These are phyloP conservation scores for Andrena marginata DNA, from an alignment of 2,888 invertebrate genomes.

Conservation along the genomic window DNA sequence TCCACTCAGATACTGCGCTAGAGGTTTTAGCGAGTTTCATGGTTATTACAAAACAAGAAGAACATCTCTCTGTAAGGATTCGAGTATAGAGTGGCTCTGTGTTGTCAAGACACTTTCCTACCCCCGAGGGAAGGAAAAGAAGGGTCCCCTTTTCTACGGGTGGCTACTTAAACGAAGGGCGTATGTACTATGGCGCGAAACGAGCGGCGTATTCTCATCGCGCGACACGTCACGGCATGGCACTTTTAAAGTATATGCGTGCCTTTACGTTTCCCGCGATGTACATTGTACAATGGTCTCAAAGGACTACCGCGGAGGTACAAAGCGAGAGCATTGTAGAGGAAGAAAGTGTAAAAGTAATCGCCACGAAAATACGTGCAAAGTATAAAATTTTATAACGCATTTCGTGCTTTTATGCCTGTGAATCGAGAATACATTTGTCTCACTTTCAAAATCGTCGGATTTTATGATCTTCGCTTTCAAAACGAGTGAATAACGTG, in stretches of 20 bases:
- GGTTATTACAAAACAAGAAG: slow-evolving; percentile 22
- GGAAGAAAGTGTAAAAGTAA: slow-evolving; percentile 9
- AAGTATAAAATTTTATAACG: background rate
- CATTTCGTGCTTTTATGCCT: background rate
- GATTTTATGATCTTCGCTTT: no score
- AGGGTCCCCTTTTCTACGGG: slow-evolving; percentile 32
- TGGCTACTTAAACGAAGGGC: slow-evolving; percentile 54
- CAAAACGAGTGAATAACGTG: no score
- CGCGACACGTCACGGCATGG: slow-evolving; percentile 47
- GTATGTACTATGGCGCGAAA: slow-evolving; percentile 43
- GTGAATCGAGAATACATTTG: background rate
- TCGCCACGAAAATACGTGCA: background rate
- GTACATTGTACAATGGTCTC: slow-evolving; percentile 21
- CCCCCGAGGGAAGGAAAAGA: slow-evolving; percentile 17
- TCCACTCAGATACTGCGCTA: background rate
- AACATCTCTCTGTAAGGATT: slow-evolving; percentile 1
- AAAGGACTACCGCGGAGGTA: slow-evolving; percentile 26
- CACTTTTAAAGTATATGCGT: slow-evolving; percentile 29
- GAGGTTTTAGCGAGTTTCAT: slow-evolving; percentile 5
- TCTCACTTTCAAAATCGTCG: no score
- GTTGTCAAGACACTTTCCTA: slow-evolving; percentile 27
- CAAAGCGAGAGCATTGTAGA: slow-evolving; percentile 14
- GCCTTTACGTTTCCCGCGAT: slow-evolving; percentile 30
- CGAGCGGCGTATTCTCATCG: slow-evolving; percentile 63
- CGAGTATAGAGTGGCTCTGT: background rate